Evolutionary conservation across 2,888 invertebrate genomes (phyloP), one percentile per base, ranked within the genome.

Genomic region (Drosophila paucipuncta): DNA sequence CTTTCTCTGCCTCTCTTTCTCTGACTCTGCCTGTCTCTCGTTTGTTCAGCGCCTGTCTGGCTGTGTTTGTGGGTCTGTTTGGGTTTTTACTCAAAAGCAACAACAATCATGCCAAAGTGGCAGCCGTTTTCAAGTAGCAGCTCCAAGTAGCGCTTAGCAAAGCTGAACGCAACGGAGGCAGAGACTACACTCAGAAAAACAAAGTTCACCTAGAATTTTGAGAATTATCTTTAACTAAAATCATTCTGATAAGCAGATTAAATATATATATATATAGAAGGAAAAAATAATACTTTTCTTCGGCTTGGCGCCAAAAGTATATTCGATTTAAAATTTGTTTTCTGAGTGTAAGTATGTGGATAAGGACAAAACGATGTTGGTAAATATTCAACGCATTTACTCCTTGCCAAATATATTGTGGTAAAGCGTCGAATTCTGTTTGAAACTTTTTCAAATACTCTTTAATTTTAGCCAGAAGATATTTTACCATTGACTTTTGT

Each of bases 81-180:
- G 59, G 31, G 57, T 4, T 55, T 60, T 30, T 16, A 47, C 61
- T 57, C 66, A 72, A 59, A 75, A 47, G 47, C 58, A 50, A 10
- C 30, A 58, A 41, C 54, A 63, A 67, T 18, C 22, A 52, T 43
- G 57, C 41, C 33, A 52, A 78, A 78, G 73, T 63, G 73, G 25
- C 70, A 53, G 58, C 49, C 43, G 30, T 58, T 61, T 73, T 61
- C 52, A 60, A 73, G 76, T 74, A 68, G 76, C 76, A 22, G 22
- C 25, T 61, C 47, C 31, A 69, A 73, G 57, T 54, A 63, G 49
- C 76, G 18, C 70, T 60, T 30, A 52, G 58, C 43, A 18, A 25
- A 35, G 58, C 58, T 58, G 58, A 49, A 67, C 25, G 33, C 25
- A 35, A 49, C 37, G 61, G 33, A 33, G 72, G 39, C 37, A 35